Evolutionary conservation across 2,113 vertebrate genomes (phyloP).

Genomic region (Ranitomeya variabilis): DNA sequence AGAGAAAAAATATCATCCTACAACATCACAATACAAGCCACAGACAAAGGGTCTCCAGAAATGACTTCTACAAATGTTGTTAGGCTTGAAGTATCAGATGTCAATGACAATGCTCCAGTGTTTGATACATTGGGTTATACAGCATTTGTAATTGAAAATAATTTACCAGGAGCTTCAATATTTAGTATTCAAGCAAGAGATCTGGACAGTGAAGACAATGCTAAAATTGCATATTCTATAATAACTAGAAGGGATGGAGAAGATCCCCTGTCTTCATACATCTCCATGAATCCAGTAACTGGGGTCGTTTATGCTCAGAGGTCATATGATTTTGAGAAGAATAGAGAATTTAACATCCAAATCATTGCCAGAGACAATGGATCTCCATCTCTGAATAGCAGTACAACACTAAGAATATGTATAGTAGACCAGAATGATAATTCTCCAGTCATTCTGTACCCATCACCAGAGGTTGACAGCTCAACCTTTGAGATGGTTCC

Average conservation of each 20-base stretch:
- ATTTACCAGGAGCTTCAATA: background rate
- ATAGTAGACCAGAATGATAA: conserved; percentile 22
- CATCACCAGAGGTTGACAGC: background rate
- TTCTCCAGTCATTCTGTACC: background rate
- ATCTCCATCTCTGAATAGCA: conserved; percentile 1
- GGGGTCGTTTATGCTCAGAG: background rate
- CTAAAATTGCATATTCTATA: background rate
- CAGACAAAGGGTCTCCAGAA: background rate
- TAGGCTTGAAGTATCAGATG: background rate
- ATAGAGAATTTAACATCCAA: background rate
- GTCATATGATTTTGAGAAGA: background rate
- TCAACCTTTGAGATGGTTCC: conserved; percentile 11
- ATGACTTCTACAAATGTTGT: background rate
- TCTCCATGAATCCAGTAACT: conserved; percentile 9
- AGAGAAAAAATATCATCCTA: background rate
- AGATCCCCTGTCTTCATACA: background rate
- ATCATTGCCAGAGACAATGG: background rate
- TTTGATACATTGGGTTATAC: background rate
- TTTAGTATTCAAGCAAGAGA: background rate
- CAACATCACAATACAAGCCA: background rate
- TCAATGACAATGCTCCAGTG: background rate
- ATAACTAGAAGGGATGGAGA: background rate
- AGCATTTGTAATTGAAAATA: background rate
- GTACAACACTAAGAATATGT: background rate
- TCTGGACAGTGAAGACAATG: background rate